phyloP scores from a whole-genome alignment of 2,113 vertebrate species.

The Hemichromis elongatus region DNA sequence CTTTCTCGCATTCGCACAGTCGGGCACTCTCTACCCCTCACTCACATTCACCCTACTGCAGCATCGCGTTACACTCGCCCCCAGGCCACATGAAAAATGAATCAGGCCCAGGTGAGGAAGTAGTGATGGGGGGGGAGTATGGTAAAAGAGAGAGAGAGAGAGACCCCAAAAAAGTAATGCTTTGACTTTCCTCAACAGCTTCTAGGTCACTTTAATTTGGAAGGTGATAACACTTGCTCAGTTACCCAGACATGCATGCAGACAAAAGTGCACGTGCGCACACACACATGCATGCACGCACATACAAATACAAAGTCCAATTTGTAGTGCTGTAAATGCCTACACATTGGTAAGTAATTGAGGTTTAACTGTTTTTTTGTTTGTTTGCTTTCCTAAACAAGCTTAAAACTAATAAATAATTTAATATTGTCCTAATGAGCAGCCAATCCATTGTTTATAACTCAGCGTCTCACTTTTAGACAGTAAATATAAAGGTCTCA shows the following conservation, averaged over 20 bases:
- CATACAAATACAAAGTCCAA: background rate
- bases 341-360: background rate
- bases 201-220: constrained; percentile 46
- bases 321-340: too few species aligned
- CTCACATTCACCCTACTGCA: constrained; percentile 20
- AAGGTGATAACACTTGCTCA: background rate
- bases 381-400: background rate
- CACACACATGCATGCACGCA: background rate
- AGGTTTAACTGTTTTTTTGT: background rate
- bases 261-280: background rate
- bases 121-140: background rate
- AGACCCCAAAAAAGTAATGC: constrained; percentile 33
- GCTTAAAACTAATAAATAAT: background rate
- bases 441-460: background rate
- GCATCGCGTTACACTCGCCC: constrained; percentile 56
- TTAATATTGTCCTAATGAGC: background rate
- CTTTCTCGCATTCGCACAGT: background rate
- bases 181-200: constrained; percentile 40
- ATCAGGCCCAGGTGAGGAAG: constrained; percentile 46
- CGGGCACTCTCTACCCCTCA: background rate
- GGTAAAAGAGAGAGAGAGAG: background rate
- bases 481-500: background rate
- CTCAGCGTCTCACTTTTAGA: background rate
- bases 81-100: constrained; percentile 68
- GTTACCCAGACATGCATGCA: background rate